Base-by-base conservation (phyloP, 2,888 invertebrate species). In the Hyles lineata region DNA sequence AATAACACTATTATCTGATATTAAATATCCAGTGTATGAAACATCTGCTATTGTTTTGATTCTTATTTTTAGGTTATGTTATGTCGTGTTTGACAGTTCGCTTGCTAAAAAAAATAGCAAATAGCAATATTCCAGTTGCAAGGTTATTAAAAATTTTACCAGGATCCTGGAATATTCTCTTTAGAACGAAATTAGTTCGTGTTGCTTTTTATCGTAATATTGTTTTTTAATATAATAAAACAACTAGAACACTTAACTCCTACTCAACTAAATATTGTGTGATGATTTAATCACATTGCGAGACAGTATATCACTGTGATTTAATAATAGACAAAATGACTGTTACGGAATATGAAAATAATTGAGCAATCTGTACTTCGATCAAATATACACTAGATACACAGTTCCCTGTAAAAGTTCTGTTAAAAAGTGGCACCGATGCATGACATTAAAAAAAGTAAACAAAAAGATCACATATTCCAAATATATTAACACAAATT, bases 1-100 rank as follows among this genome's bases (percentile, higher is more conserved):
- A 63, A 43, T n/a, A 3, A 9, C 9, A 32, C n/a, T 21, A 3
- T 29, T 61, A 35, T 29, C 29, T 29, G 35, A 35, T 35, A 35
- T 43, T 29, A 25, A 1, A 60, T 29, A 11, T 15, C 4, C 23
- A 60, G 0, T 29, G 23, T 35, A 62, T 9, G 2, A 29, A 62
- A 35, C 62, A 63, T 63, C 63, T 43, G 43, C n/a, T 15, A 43
- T 4, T 63, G 63, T 63, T 63, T 63, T 43, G 35, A 62, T 35
- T 43, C 21, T 4, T 15, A 19, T 6, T 60, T 25, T 63, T 43
- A 63, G 63, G 63, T 63, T 63, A 63, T 19, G 35, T 32, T 21
- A 15, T 11, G 43, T 3, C 5, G 35, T 63, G 21, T 63, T 63
- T 63, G 63, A 63, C 63, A 63, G 35, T 43, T 63, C 32, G n/a